These are phyloP conservation scores for Malurus melanocephalus DNA, from an alignment of 2,113 vertebrate genomes.

Conservation along the genomic window DNA sequence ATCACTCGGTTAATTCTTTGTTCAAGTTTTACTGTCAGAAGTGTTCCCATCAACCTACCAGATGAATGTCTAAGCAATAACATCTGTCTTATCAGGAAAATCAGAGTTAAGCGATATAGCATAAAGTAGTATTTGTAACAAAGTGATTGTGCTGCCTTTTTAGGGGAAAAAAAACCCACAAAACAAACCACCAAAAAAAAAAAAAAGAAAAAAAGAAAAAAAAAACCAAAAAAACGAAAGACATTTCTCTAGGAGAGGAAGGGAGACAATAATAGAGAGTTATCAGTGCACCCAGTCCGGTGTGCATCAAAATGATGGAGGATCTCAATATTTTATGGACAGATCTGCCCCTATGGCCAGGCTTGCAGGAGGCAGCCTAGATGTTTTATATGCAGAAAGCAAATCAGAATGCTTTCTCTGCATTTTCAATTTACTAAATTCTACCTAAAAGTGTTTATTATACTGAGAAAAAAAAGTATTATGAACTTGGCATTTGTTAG, in stretches of 20 bases:
- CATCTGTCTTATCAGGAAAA: neutral
- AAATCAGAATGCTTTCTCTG: neutral
- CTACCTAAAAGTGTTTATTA: neutral
- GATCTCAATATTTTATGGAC: fast-evolving
- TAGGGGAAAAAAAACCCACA: neutral
- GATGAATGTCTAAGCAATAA: neutral
- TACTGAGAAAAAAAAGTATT: neutral
- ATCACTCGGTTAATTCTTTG: neutral
- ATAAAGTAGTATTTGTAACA: neutral
- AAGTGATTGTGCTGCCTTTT: neutral
- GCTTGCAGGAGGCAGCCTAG: neutral
- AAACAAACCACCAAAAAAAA: neutral
- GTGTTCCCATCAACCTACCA: neutral
- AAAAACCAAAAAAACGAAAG: neutral
- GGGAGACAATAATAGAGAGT: neutral
- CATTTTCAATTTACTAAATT: neutral
- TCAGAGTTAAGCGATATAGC: neutral
- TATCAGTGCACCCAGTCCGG: neutral
- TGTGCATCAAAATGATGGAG: neutral
- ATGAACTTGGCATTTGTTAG: neutral
- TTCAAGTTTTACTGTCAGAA: neutral
- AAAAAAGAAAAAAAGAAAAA: neutral
- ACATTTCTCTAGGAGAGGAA: neutral
- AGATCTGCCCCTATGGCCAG: neutral
- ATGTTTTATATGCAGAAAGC: neutral